Percentiles rank a stretch among this genome's conserved stretches.
These are phyloP conservation scores for Edolisoma coerulescens DNA, from an alignment of 2,113 vertebrate species.

Conservation along the genomic window DNA sequence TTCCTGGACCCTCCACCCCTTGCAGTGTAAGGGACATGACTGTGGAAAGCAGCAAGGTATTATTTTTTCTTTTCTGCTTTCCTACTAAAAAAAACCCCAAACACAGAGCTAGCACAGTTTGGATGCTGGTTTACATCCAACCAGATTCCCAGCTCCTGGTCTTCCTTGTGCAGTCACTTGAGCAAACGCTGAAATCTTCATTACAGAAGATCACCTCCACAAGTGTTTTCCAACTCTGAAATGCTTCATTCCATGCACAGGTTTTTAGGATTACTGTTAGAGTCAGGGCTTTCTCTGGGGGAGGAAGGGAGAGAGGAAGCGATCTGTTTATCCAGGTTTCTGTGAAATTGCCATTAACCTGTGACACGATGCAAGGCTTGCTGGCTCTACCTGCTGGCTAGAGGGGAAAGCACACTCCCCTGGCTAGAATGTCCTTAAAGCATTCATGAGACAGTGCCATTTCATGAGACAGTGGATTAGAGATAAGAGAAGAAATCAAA, in stretches of 20 bases:
- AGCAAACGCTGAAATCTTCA: not conserved
- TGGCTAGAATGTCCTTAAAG: not conserved
- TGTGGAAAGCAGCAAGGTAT: not conserved
- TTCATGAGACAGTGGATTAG: not conserved
- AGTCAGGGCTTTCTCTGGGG: not conserved
- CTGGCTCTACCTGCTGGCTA: slow-evolving; percentile 65
- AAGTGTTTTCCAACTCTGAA: not conserved
- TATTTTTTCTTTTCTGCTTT: not conserved
- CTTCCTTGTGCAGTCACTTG: not conserved
- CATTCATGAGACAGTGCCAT: not conserved
- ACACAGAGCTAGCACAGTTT: not conserved
- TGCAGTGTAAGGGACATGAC: not conserved
- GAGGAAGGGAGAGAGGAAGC: not conserved
- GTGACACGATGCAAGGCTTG: slow-evolving; percentile 40
- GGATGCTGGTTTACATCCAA: not conserved
- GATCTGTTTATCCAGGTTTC: not conserved
- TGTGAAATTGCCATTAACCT: not conserved
- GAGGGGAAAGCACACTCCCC: slow-evolving; percentile 14
- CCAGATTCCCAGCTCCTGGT: not conserved
- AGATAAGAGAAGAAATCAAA: slow-evolving; percentile 41
- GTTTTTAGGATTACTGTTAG: not conserved
- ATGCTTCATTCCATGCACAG: not conserved
- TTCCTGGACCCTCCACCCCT: not conserved
- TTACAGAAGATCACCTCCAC: not conserved
- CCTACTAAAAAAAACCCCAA: not conserved